Percentiles rank a stretch among this genome's conserved stretches.
Conservation (phyloP, 2,113 vertebrate genomes). For the Nothobranchius kuhntae region DNA sequence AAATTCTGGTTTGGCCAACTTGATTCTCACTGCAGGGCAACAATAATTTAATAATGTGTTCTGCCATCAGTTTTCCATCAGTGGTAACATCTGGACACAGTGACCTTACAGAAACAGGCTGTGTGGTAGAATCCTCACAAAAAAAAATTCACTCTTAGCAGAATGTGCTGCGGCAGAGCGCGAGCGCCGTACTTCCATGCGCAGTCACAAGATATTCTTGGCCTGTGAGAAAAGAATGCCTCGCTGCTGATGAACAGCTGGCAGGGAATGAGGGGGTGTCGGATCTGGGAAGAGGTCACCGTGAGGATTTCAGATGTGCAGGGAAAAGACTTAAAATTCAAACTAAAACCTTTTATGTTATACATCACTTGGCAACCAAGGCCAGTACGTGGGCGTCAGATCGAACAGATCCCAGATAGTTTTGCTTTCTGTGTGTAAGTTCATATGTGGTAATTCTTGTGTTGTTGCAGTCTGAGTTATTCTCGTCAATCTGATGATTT, state of each 20-base stretch:
- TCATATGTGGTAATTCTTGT: too few relatives aligned
- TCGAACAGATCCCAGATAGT: conserved; percentile 7
- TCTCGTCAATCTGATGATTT: too few relatives aligned
- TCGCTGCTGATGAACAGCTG: conserved; percentile 21
- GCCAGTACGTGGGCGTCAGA: conserved; percentile 17
- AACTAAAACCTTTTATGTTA: conserved; percentile 17
- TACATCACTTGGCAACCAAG: conserved; percentile 35
- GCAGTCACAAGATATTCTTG: not conserved
- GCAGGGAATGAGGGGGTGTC: conserved; percentile 5
- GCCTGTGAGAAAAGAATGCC: not conserved
- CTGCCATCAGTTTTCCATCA: not conserved
- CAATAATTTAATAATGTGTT: not conserved
- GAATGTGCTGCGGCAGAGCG: conserved; percentile 1
- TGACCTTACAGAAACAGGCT: not conserved
- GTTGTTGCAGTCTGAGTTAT: too few relatives aligned
- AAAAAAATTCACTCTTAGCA: not conserved
- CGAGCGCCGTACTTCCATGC: not conserved
- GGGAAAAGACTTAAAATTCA: conserved; percentile 30
- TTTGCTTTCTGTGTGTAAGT: too few relatives aligned
- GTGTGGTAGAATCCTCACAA: not conserved
- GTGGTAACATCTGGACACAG: not conserved
- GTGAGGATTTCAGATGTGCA: conserved; percentile 18
- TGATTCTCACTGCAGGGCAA: not conserved
- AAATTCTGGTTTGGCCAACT: not conserved
- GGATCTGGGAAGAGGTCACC: not conserved